These are phyloP conservation scores for Chauna torquata DNA, from an alignment of 2,113 vertebrate genomes.

Conservation along the genomic window DNA sequence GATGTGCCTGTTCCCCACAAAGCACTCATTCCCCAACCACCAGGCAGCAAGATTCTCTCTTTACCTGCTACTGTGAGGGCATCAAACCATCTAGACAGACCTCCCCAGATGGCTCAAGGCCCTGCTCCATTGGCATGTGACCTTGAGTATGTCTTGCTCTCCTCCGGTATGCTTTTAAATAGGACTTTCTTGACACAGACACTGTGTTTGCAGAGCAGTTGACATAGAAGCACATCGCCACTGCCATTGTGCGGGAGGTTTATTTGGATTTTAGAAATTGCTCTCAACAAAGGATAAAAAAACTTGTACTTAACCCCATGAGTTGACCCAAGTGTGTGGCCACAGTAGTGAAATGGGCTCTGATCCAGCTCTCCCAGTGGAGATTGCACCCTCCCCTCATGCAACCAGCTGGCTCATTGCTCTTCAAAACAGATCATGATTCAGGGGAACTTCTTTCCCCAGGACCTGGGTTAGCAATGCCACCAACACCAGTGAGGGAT, in stretches of 20 bases:
- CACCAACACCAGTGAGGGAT: background rate
- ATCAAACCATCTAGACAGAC: background rate
- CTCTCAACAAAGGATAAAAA: background rate
- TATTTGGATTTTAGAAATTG: background rate
- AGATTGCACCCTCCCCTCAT: background rate
- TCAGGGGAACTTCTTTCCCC: background rate
- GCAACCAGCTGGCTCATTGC: background rate
- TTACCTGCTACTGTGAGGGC: background rate
- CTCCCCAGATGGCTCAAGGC: background rate
- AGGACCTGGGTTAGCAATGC: background rate
- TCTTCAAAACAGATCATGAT: background rate
- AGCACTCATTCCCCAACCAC: background rate
- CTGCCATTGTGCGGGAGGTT: background rate
- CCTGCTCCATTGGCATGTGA: background rate
- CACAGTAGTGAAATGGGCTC: background rate
- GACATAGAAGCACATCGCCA: background rate
- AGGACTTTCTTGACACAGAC: background rate
- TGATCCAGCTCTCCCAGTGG: background rate
- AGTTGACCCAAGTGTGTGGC: background rate
- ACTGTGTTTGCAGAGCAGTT: background rate
- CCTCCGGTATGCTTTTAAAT: background rate
- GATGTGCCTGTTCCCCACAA: rapidly evolving
- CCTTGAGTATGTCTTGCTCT: background rate
- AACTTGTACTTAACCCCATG: background rate
- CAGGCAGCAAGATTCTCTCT: background rate